Evolutionary conservation across 2,113 vertebrate species (phyloP), one percentile per base, ranked within the genome.

Genomic region (Silurus meridionalis): DNA sequence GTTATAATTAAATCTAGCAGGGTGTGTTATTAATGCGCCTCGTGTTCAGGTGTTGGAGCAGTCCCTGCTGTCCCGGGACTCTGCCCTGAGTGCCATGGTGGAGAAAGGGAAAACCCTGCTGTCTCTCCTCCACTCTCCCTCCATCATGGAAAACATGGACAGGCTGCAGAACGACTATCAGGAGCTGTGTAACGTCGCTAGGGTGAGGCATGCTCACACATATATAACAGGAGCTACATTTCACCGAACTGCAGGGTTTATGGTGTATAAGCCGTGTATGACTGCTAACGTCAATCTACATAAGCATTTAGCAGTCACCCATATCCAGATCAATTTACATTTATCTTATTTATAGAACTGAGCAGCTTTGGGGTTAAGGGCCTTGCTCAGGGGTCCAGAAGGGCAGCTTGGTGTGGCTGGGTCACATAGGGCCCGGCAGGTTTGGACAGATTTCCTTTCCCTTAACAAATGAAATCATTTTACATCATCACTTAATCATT

Each of bases 61-160:
- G 93, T 96, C 91, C 50, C 92, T 99, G 89, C 93, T 98, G 88
- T 97, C 97, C 52, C 96, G 96, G 2, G 96, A 98, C 46, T 95
- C 96, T 4, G 95, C 96, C 3, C 87, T 99, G 88, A 97, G 93
- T 87, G 97, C 96, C 0, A 95, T 99, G 86, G 89, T 92, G 83
- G 98, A 99, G 94, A 99, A 97, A 86, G 97, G 97, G 0, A 95
- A 97, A 6, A 92, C 95, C 11, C 95, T 99, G 84, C 91, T 96
- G 91, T 94, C 95, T 28, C 91, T 96, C 23, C 93, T 98, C 60
- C 95, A 95, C 85, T 97, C 97, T 61, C 89, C 89, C 11, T 92
- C 94, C 58, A 91, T 98, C 85, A 94, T 94, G 88, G 95, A 95
- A 84, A 97, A 96, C 90, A 93, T 97, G 87, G 93, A 94, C 67